Conservation (phyloP, 2,113 vertebrate species). For the Varanus komodoensis region DNA sequence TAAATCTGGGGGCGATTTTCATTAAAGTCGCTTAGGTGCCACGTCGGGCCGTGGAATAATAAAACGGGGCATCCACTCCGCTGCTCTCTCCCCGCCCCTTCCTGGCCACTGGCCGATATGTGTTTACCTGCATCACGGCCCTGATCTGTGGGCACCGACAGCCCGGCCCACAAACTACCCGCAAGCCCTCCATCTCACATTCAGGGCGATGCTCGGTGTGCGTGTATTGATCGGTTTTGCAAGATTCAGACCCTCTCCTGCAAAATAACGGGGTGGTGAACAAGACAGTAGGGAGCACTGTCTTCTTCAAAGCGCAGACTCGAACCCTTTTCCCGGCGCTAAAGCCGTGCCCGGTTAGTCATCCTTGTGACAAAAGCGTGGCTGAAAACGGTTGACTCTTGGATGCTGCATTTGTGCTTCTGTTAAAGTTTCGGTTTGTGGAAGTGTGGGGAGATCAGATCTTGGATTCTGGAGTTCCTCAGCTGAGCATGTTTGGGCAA, state of each 20-base stretch:
- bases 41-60: slow-evolving; percentile 82
- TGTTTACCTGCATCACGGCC: slow-evolving; percentile 68
- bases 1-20: slow-evolving; percentile 84
- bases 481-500: not conserved
- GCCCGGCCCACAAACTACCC: slow-evolving; percentile 14
- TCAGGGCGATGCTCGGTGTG: not conserved
- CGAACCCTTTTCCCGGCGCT: no score
- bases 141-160: slow-evolving; percentile 61
- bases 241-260: no score
- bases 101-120: slow-evolving; percentile 75
- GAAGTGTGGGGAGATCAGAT: not conserved
- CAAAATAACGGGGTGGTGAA: no score
- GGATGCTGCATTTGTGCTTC: not conserved
- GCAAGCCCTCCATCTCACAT: slow-evolving; percentile 10
- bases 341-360: no score
- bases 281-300: no score
- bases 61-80: slow-evolving; percentile 83
- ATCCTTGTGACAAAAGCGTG: not conserved
- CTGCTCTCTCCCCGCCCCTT: slow-evolving; percentile 65
- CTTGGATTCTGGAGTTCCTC: not conserved
- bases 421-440: not conserved
- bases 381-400: not conserved
- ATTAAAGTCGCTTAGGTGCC: slow-evolving; percentile 85
- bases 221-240: no score
- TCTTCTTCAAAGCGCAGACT: no score